Evolutionary conservation across 2,797 vertebrate genomes (phyloP), one percentile per base, ranked within the genome.

Genomic region (Aeoliscus strigatus): DNA sequence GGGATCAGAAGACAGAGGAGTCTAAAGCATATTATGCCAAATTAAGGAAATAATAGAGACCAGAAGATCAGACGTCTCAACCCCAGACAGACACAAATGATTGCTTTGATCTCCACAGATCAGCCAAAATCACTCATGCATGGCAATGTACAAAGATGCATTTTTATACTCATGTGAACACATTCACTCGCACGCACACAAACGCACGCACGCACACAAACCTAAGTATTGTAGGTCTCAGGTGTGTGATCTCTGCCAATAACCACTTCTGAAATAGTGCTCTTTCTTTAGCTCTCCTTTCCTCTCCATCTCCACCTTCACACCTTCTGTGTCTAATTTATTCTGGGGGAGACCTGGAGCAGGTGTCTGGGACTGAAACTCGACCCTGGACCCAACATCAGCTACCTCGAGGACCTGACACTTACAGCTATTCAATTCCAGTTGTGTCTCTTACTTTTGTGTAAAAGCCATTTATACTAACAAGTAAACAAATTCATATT

Each of bases 171-270:
- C 21, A 41, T 40, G 14, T 9, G 26, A n/a, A n/a, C n/a, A n/a
- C n/a, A n/a, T n/a, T n/a, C n/a, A n/a, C n/a, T n/a, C n/a, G 24
- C 23, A 39, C 10, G 9, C 8, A 27, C 13, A 37, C 14, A n/a
- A 24, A 39, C 25, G 42, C 29, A 35, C 17, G 40, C 36, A 42
- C 46, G 47, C 33, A 32, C 41, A 51, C 21, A 37, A 27, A 43
- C n/a, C 51, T 52, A 48, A 39, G 57, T 36, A 53, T 1, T 28
- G 32, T 46, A 42, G 64, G 81, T 78, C 80, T 85, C 84, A 87
- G 82, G 80, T 87, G 84, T 79, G 76, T 66, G 75, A 71, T 75
- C 65, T 73, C 57, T 82, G 68, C 74, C 61, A 56, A 67, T 69
- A 48, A 79, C 70, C 75, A 65, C 61, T 54, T 75, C 70, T 81